These are phyloP conservation scores for Crossocerus cetratus DNA, from an alignment of 2,888 invertebrate genomes.

Conservation along the genomic window DNA sequence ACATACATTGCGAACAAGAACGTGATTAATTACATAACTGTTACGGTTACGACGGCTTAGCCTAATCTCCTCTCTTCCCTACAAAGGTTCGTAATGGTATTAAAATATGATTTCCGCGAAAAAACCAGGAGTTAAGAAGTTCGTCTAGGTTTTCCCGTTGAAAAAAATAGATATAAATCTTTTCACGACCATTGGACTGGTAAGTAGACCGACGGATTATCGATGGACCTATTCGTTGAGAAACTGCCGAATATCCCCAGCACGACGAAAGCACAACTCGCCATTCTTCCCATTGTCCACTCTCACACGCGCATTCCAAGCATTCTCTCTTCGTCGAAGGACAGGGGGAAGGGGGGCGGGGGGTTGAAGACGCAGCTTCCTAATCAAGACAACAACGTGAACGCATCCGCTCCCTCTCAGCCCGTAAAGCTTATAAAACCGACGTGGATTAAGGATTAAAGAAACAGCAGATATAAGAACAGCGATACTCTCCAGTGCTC, in stretches of 20 bases:
- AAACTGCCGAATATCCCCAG: background rate
- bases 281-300: background rate
- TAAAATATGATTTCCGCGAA: slow-evolving; percentile 2
- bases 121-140: background rate
- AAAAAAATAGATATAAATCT: slow-evolving; percentile 1
- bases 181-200: background rate
- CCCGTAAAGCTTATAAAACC: background rate
- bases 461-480: background rate
- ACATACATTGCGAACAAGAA: background rate
- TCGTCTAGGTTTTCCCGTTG: background rate
- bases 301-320: background rate
- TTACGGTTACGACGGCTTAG: background rate
- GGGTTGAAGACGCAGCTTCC: background rate
- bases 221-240: slow-evolving; percentile 6
- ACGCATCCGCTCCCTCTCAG: background rate
- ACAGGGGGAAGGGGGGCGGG: no score
- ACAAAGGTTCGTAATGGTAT: background rate
- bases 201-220: slow-evolving; percentile 4
- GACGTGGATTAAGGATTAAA: slow-evolving; percentile 1
- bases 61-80: background rate
- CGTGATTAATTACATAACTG: background rate
- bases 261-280: background rate
- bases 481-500: background rate
- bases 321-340: background rate
- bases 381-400: slow-evolving; percentile 2